phyloP scores from a whole-genome alignment of 2,113 vertebrate genomes.

The Grallaria varia region DNA sequence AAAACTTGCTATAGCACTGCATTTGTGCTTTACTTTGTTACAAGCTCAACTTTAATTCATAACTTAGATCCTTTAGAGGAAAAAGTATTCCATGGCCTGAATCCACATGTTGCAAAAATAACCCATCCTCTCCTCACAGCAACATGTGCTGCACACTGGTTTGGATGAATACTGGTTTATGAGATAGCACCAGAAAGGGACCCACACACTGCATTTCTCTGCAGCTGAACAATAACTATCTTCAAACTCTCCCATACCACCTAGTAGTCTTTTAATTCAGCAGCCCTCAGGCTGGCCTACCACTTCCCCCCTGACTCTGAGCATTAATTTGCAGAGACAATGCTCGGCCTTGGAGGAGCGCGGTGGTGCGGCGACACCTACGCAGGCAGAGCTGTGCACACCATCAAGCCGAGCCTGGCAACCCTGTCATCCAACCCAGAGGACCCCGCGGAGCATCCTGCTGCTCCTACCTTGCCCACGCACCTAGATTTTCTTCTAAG shows the following conservation, averaged over 20 bases:
- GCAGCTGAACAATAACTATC: background rate
- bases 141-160: background rate
- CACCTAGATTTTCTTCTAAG: background rate
- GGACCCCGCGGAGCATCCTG: background rate
- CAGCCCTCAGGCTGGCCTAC: background rate
- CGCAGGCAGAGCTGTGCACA: background rate
- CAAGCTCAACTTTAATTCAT: background rate
- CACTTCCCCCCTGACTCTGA: background rate
- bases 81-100: background rate
- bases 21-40: background rate
- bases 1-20: background rate
- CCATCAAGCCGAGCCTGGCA: background rate
- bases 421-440: background rate
- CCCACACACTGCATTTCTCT: background rate
- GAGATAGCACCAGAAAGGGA: background rate
- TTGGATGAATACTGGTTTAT: background rate
- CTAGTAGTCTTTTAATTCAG: background rate
- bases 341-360: background rate
- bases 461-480: constrained; percentile 32
- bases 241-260: background rate
- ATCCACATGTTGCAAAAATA: background rate
- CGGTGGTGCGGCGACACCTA: background rate
- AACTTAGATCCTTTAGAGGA: background rate
- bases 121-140: background rate
- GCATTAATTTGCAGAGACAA: background rate